These are phyloP conservation scores for Acinonyx jubatus DNA, from an alignment of 2,113 vertebrate genomes.

Conservation along the genomic window DNA sequence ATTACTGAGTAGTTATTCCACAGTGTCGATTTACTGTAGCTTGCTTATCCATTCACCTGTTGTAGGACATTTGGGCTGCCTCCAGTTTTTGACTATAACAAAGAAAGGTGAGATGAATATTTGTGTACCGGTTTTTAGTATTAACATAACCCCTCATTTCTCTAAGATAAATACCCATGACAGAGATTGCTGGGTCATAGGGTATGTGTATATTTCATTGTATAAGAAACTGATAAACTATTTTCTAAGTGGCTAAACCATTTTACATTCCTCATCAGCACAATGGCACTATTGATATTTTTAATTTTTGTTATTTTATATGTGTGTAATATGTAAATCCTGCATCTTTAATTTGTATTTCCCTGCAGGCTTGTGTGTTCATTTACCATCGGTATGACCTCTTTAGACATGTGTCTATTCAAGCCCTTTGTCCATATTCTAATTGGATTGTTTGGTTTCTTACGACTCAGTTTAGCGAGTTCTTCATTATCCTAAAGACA, in stretches of 20 bases:
- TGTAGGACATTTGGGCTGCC: neutral
- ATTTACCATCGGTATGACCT: neutral
- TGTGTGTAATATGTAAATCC: neutral
- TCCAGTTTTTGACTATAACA: neutral
- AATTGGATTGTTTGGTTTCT: neutral
- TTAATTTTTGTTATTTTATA: constrained; percentile 2
- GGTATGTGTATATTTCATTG: neutral
- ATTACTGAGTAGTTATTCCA: neutral
- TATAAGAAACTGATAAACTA: neutral
- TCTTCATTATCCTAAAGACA: neutral
- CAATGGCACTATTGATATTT: neutral
- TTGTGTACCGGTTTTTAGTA: neutral
- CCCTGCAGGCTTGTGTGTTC: neutral
- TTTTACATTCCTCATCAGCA: neutral
- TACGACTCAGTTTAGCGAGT: neutral
- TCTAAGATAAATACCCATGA: neutral
- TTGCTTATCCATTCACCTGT: neutral
- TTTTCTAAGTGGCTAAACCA: neutral
- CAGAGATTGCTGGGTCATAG: neutral
- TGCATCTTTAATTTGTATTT: neutral
- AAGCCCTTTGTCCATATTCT: neutral
- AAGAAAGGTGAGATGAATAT: neutral
- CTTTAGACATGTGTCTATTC: neutral
- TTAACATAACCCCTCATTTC: neutral
- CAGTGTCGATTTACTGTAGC: neutral